Conservation (phyloP, 2,797 vertebrate species). For the Pachyuromys duprasi region DNA sequence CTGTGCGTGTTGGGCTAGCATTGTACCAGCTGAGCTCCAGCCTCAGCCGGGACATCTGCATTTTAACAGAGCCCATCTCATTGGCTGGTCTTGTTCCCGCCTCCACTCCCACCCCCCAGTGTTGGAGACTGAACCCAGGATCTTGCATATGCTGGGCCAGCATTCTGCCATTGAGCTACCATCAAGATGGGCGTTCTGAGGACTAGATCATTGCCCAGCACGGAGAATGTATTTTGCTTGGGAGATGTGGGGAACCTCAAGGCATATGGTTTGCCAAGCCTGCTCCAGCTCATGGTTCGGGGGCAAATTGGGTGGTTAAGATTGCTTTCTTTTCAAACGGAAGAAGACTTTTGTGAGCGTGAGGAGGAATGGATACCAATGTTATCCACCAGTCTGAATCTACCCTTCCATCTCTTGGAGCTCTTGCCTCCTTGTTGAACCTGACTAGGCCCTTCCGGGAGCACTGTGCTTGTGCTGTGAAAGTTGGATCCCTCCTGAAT, state of each 20-base stretch:
- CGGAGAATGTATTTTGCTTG: not conserved
- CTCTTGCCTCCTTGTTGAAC: not conserved
- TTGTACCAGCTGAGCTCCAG: not conserved
- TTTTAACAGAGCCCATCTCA: not conserved
- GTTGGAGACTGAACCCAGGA: not conserved
- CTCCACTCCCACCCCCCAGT: not conserved
- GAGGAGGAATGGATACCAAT: not conserved
- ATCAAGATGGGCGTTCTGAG: not conserved
- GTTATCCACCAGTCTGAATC: conserved; percentile 25
- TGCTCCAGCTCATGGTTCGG: conserved; percentile 3
- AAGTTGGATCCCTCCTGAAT: not conserved
- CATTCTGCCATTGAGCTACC: not conserved
- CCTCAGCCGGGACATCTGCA: not conserved
- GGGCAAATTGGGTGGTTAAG: not conserved
- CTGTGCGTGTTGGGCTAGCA: not conserved
- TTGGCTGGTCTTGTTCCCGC: not conserved
- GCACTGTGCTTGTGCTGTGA: not conserved
- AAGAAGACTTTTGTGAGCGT: conserved; percentile 50
- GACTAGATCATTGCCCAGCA: not conserved
- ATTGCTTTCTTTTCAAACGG: conserved; percentile 37
- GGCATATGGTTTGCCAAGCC: not conserved
- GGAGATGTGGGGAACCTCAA: conserved; percentile 7
- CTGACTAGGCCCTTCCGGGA: conserved; percentile 16
- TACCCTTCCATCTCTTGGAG: not conserved
- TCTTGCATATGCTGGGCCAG: not conserved